Conservation (phyloP, 2,113 vertebrate genomes). For the Callaeas wilsoni region DNA sequence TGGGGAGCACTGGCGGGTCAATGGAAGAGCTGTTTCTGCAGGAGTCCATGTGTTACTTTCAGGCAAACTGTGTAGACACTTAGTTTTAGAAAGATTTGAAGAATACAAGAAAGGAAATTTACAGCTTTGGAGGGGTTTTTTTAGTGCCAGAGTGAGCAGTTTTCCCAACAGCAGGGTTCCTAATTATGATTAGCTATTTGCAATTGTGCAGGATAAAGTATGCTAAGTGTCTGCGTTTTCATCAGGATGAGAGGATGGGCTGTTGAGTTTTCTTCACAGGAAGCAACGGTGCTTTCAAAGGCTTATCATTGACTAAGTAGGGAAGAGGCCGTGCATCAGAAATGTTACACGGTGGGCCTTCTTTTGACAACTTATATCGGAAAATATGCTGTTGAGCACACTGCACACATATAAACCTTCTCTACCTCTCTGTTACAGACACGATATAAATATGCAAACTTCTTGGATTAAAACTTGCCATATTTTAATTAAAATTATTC, state of each 20-base stretch:
- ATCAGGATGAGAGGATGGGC: not conserved
- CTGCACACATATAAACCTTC: not conserved
- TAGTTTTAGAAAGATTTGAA: not conserved
- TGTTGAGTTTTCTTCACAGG: slow-evolving; percentile 2
- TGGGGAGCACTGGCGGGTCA: not conserved
- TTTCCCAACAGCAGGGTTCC: slow-evolving; percentile 30
- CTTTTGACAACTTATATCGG: not conserved
- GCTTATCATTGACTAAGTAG: not conserved
- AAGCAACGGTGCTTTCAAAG: not conserved
- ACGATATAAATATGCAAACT: not conserved
- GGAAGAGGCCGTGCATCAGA: not conserved
- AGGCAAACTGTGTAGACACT: not conserved
- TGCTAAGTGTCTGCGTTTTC: slow-evolving; percentile 5
- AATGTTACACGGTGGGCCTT: not conserved
- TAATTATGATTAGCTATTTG: slow-evolving; percentile 40
- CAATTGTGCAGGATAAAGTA: not conserved
- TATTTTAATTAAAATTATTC: not conserved
- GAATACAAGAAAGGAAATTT: not conserved
- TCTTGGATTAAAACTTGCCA: not conserved
- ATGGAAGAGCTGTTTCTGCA: not conserved
- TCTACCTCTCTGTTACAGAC: not conserved
- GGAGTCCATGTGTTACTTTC: not conserved
- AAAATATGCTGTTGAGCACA: not conserved
- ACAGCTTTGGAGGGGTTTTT: not conserved
- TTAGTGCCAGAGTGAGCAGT: not conserved